These are phyloP conservation scores for Myripristis jacobus DNA, from an alignment of 2,797 vertebrate species.

Conservation along the genomic window DNA sequence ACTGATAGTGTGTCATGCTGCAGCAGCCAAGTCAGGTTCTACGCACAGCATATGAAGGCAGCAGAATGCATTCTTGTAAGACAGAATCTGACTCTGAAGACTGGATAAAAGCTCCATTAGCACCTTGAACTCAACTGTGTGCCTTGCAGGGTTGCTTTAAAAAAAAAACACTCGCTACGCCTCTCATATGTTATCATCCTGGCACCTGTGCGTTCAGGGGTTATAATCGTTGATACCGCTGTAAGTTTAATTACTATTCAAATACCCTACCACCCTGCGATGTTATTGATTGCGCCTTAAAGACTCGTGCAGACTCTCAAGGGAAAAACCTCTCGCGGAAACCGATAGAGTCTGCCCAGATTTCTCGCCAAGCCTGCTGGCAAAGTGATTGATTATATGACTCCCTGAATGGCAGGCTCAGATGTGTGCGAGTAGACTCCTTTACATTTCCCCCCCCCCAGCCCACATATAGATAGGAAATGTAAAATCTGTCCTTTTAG, in stretches of 20 bases:
- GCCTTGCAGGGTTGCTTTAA: background rate
- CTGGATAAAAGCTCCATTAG: background rate
- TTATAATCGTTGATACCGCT: constrained; percentile 15
- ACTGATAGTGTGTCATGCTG: background rate
- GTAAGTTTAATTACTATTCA: constrained; percentile 30
- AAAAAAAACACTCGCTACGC: background rate
- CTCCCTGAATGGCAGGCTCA: constrained; percentile 22
- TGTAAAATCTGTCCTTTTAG: constrained; percentile 53
- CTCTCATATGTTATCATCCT: background rate
- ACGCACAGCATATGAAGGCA: background rate
- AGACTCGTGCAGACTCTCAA: constrained; percentile 4
- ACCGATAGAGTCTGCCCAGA: constrained; percentile 27
- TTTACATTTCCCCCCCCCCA: constrained; percentile 39
- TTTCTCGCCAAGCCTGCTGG: constrained; percentile 11
- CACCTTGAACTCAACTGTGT: background rate
- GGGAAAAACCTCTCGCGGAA: background rate
- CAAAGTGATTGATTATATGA: constrained; percentile 59
- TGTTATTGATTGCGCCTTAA: constrained; percentile 37
- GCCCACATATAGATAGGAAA: constrained; percentile 32
- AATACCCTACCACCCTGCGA: background rate
- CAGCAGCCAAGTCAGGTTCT: background rate
- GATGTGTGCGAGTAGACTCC: constrained; percentile 26
- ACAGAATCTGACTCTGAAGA: background rate
- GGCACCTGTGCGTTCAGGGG: background rate
- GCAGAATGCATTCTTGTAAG: constrained; percentile 5